A percentile compares a stretch with the other conserved stretches of the same genome.
Evolutionary conservation across 2,888 invertebrate species (phyloP).

Genomic region (Agrilus mali): DNA sequence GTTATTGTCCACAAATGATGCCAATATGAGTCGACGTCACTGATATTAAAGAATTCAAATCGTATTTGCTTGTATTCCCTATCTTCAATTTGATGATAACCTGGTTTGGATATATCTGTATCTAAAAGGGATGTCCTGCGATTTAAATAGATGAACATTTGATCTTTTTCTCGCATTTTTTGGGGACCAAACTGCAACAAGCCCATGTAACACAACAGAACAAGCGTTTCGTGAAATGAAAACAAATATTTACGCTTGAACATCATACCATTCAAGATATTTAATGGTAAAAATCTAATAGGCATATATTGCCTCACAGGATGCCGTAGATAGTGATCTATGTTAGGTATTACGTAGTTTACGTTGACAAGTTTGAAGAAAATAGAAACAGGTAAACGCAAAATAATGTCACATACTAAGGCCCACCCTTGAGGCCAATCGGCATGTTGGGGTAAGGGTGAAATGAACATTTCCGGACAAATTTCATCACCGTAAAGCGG

Average conservation of each 20-base stretch:
- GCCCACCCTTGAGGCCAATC: constrained; percentile 55
- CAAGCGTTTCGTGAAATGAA: constrained; percentile 41
- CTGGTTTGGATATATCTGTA: constrained; percentile 48
- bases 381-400: constrained; percentile 57
- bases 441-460: constrained; percentile 47
- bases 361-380: constrained; percentile 54
- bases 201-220: constrained; percentile 52
- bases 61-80: constrained; percentile 41
- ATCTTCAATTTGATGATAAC: constrained; percentile 47
- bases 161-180: constrained; percentile 51
- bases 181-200: constrained; percentile 56
- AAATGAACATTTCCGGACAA: constrained; percentile 61
- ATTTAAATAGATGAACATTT: constrained; percentile 60
- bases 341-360: constrained; percentile 40
- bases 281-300: constrained; percentile 44
- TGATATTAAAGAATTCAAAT: constrained; percentile 41
- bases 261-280: constrained; percentile 39
- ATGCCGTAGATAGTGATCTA: constrained; percentile 48
- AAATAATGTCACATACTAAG: constrained; percentile 52
- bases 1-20: constrained; percentile 54
- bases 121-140: constrained; percentile 46
- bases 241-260: constrained; percentile 45
- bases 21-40: constrained; percentile 54
- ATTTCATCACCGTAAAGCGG: constrained; percentile 39
- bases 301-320: constrained; percentile 52